Conservation (phyloP, 2,888 invertebrate genomes). For the Brachycybe producta region DNA sequence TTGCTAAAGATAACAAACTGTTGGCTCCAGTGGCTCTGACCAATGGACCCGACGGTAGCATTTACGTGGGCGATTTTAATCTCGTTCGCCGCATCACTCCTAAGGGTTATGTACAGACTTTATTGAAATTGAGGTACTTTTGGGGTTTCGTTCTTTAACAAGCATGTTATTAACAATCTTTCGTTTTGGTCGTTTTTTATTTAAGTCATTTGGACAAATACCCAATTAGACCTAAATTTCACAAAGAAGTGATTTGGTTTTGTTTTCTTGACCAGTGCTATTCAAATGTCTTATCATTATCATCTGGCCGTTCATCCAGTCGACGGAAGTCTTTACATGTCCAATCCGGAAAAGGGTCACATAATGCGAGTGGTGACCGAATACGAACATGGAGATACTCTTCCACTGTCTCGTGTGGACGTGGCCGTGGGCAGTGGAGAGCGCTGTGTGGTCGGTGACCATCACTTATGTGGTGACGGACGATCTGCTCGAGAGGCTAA, state of each 20-base stretch:
- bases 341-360: constrained; percentile 90
- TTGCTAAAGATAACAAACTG: constrained; percentile 63
- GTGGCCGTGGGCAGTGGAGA: constrained; percentile 89
- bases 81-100: constrained; percentile 74
- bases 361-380: constrained; percentile 71
- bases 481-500: constrained; percentile 84
- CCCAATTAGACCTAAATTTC: too few relatives aligned
- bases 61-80: constrained; percentile 93
- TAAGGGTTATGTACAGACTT: constrained; percentile 65
- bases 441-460: constrained; percentile 81
- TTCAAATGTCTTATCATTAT: constrained; percentile 87
- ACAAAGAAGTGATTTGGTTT: too few relatives aligned
- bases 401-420: constrained; percentile 73
- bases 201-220: too few relatives aligned
- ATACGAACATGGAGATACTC: constrained; percentile 43
- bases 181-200: too few relatives aligned
- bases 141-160: background rate
- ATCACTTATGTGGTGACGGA: constrained; percentile 91
- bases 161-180: background rate
- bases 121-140: constrained; percentile 65
- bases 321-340: constrained; percentile 85
- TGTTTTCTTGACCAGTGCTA: constrained; percentile 46
- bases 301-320: constrained; percentile 91
- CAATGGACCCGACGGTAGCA: constrained; percentile 78
- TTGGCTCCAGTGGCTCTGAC: constrained; percentile 86